Conservation (phyloP, 2,113 vertebrate species). For the Litocranius walleri region DNA sequence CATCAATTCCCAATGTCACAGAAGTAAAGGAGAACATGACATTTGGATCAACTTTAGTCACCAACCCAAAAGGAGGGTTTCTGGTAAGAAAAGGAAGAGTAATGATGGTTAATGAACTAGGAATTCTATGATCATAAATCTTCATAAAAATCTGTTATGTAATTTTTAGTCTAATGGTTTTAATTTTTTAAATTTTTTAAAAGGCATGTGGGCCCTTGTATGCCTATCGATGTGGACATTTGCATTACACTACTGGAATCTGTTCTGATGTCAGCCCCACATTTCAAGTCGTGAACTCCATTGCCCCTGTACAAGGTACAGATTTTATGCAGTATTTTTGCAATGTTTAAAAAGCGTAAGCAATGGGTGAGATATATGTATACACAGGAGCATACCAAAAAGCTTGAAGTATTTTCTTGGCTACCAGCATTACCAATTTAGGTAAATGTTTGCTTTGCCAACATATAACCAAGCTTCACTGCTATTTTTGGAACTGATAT, state of each 20-base stretch:
- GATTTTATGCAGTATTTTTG: slow-evolving; percentile 38
- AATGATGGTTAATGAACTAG: not conserved
- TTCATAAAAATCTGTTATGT: not conserved
- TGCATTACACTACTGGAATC: slow-evolving; percentile 94
- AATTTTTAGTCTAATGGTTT: not conserved
- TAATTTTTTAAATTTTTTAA: slow-evolving; percentile 53
- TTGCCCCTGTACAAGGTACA: slow-evolving; percentile 92
- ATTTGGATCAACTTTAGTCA: slow-evolving; percentile 95
- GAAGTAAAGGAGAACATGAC: slow-evolving; percentile 99
- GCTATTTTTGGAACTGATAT: slow-evolving; percentile 69
- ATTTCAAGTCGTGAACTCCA: slow-evolving; percentile 90
- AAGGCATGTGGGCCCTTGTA: slow-evolving; percentile 98
- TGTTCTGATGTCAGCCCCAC: slow-evolving; percentile 94
- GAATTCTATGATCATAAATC: not conserved
- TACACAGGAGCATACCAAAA: slow-evolving; percentile 81
- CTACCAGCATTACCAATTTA: slow-evolving; percentile 87
- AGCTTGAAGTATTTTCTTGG: slow-evolving; percentile 74
- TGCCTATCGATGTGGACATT: slow-evolving; percentile 93
- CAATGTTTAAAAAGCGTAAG: slow-evolving; percentile 57
- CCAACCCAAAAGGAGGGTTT: slow-evolving; percentile 95
- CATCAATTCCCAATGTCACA: slow-evolving; percentile 89
- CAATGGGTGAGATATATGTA: slow-evolving; percentile 66
- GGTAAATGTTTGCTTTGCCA: slow-evolving; percentile 84
- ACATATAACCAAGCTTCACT: slow-evolving; percentile 71
- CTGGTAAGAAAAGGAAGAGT: slow-evolving; percentile 86